Base-by-base conservation (phyloP, 2,797 vertebrate species). In the Aeoliscus strigatus region DNA sequence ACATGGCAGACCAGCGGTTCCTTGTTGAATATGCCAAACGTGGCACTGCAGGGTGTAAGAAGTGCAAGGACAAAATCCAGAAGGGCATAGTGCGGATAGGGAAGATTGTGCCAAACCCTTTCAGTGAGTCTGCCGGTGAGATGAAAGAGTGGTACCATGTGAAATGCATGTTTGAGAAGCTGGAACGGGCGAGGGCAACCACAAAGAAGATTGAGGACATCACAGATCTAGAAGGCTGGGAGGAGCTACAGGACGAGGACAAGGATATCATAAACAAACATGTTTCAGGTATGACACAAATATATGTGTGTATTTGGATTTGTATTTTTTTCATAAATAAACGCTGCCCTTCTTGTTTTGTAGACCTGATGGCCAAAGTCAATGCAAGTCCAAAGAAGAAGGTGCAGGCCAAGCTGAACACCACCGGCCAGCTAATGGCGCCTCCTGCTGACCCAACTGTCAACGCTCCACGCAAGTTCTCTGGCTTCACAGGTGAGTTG, bases 111-210 rank as follows among this genome's bases (percentile, higher is more conserved):
- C 94, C 96, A 4, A 99, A 99, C 41, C 96, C 96, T 1, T 99
- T 99, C 77, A 94, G 94, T 0, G 96, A 99, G 76, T 94, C 93
- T 0, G 94, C 92, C 0, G 94, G 95, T 0, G 96, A 99, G 18
- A 99, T 99, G 96, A 99, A 98, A 42, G 96, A 99, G 69, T 99
- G 96, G 96, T 93, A 98, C 68, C 96, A 99, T 0, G 79, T 93
- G 4, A 96, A 93, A 62, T 99, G 96, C 53, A 93, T 98, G 2
- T 99, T 99, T 33, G 96, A 99, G 82, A 99, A 98, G 79, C 85
- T 98, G 35, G 93, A 97, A 28, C 85, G 89, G 14, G 94, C 93
- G 0, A 83, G 96, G 33, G 93, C 94, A 36, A 93, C 93, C 44
- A 99, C 96, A 0, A 98, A 97, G 79, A 98, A 93, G 78, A 99